Percentiles rank a stretch among this genome's conserved stretches.
phyloP scores from a whole-genome alignment of 2,113 vertebrate genomes.

The Megaceryle maxima region DNA sequence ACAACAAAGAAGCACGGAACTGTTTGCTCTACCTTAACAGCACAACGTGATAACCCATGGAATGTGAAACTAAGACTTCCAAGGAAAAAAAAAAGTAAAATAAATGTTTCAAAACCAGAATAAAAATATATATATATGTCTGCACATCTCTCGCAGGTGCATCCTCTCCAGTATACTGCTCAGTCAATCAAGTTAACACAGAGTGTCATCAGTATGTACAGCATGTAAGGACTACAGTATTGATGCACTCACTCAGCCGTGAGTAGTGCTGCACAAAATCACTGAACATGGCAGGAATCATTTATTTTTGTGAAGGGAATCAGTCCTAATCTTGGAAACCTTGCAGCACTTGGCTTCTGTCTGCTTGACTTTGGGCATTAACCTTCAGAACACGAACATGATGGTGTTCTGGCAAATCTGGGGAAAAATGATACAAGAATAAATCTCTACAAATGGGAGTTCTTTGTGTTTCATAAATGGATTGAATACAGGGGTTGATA shows the following conservation, averaged over 20 bases:
- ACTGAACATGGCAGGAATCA: slow-evolving; percentile 85
- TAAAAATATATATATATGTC: slow-evolving; percentile 77
- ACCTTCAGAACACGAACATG: slow-evolving; percentile 83
- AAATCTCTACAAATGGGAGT: slow-evolving; percentile 73
- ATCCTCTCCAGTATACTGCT: slow-evolving; percentile 75
- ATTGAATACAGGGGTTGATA: slow-evolving; percentile 52
- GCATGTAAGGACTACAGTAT: slow-evolving; percentile 83
- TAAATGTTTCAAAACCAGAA: slow-evolving; percentile 73
- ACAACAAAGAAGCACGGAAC: slow-evolving; percentile 73
- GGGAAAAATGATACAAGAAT: slow-evolving; percentile 67
- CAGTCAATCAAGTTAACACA: slow-evolving; percentile 85
- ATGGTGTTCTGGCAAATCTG: slow-evolving; percentile 72
- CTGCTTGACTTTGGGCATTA: slow-evolving; percentile 84
- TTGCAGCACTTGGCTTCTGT: slow-evolving; percentile 82
- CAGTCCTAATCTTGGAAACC: slow-evolving; percentile 83
- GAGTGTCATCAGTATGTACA: slow-evolving; percentile 84
- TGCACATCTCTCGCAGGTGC: slow-evolving; percentile 80
- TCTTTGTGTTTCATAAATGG: slow-evolving; percentile 72
- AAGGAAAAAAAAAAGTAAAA: slow-evolving; percentile 63
- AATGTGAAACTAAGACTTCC: slow-evolving; percentile 66
- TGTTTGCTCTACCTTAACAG: slow-evolving; percentile 72
- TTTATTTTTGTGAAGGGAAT: slow-evolving; percentile 84
- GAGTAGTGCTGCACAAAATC: slow-evolving; percentile 83
- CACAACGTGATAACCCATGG: slow-evolving; percentile 60
- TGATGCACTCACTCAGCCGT: slow-evolving; percentile 83